Base-by-base conservation (phyloP, 2,888 invertebrate species). In the Leptinotarsa haldemani region DNA sequence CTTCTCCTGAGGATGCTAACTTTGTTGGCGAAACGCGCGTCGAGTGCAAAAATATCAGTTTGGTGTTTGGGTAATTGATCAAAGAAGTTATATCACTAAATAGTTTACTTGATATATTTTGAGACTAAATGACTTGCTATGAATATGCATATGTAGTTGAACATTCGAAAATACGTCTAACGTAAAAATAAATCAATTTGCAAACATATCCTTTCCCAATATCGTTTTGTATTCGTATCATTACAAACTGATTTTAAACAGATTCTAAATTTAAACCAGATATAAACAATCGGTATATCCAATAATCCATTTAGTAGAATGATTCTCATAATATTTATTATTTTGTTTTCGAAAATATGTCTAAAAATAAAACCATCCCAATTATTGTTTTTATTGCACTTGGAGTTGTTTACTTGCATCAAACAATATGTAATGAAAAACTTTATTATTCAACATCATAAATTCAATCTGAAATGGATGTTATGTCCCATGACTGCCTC, bases 311-410 rank as follows among this genome's bases (percentile, higher is more conserved):
- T 58, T 58, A 58, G 25, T 58, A 20, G 15, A 25, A 15, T 22
- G 25, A 20, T 25, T 22, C n/a, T 18, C 61, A 61, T 61, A 61
- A 61, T 61, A 61, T 61, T 61, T 61, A 61, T 61, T 30, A 61
- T 61, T 25, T 61, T 20, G 61, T 61, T 61, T 61, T 61, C 61
- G 61, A 61, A 61, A 61, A 61, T 61, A 40, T 1, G 30, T 61
- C 61, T 61, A 61, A 61, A 61, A 61, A 61, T 61, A 61, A 30
- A 16, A 15, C n/a, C 22, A 7, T 22, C 58, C 25, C 15, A 18
- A 18, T 30, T n/a, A 16, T 40, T 61, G 12, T 61, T 61, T 61
- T 30, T 40, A 30, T n/a, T 61, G 61, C 61, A 61, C n/a, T 61
- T 4, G 15, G 25, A n/a, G 40, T 3, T 61, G 40, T 61, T 61